A percentile compares a stretch with the other conserved stretches of the same genome.
phyloP scores from a whole-genome alignment of 2,888 invertebrate genomes.

The Harmothoe impar region DNA sequence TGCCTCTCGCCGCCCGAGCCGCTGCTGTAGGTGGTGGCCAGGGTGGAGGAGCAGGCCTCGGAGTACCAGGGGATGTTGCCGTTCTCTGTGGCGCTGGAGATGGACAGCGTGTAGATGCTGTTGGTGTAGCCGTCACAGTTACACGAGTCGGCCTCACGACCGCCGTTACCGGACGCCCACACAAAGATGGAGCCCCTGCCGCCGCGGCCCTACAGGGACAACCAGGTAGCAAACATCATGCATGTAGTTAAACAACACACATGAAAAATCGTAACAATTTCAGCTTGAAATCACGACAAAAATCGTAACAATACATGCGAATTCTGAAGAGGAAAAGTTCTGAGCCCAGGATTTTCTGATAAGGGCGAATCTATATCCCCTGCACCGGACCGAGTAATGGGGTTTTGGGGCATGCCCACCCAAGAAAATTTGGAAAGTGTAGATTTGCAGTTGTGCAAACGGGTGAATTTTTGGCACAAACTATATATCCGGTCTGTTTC shows the following conservation, averaged over 20 bases:
- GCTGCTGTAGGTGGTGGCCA: constrained; percentile 98
- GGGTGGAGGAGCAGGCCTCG: constrained; percentile 98
- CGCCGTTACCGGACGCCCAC: constrained; percentile 99
- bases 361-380: too few relatives aligned
- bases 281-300: too few relatives aligned
- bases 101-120: constrained; percentile 98
- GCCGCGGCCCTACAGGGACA: constrained; percentile 89
- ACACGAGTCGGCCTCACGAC: constrained; percentile 93
- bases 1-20: constrained; percentile 90
- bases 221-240: too few relatives aligned
- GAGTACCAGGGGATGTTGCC: constrained; percentile 93
- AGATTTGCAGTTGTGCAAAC: too few relatives aligned
- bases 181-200: constrained; percentile 99
- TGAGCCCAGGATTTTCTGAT: too few relatives aligned
- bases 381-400: too few relatives aligned
- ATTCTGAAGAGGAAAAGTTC: too few relatives aligned
- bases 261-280: neutral
- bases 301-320: too few relatives aligned
- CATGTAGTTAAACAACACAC: neutral
- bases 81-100: constrained; percentile 89
- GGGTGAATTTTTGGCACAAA: too few relatives aligned
- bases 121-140: constrained; percentile 99
- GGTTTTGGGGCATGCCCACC: too few relatives aligned
- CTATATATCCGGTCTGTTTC: too few relatives aligned
- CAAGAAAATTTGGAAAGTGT: too few relatives aligned